Evolutionary conservation across 1,140 invertebrate species (phyloP).

Genomic region (Ptiloglossa arizonensis): DNA sequence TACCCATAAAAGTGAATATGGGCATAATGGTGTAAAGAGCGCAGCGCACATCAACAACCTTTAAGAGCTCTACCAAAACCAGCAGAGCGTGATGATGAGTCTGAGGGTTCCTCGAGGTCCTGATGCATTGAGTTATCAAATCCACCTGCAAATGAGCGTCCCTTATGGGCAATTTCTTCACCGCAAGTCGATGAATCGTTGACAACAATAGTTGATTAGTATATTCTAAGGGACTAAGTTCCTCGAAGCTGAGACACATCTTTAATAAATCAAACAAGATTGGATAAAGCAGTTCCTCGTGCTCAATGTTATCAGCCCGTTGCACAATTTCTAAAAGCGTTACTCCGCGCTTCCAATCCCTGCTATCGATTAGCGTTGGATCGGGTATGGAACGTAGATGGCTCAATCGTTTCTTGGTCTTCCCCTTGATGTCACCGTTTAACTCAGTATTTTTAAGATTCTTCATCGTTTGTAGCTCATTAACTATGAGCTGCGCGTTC

Average conservation of each 20-base stretch:
- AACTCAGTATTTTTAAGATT: not conserved
- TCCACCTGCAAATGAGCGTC: conserved; percentile 89
- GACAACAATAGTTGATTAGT: conserved; percentile 93
- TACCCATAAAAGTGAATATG: conserved; percentile 98
- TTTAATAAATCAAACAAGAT: conserved; percentile 91
- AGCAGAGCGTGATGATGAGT: conserved; percentile 95
- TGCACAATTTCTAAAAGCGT: conserved; percentile 93
- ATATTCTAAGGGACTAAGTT: conserved; percentile 93
- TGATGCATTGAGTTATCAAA: conserved; percentile 92
- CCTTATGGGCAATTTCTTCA: conserved; percentile 80
- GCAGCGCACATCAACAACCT: conserved; percentile 87
- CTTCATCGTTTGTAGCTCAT: conserved; percentile 84
- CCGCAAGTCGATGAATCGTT: conserved; percentile 86
- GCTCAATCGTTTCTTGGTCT: conserved; percentile 72
- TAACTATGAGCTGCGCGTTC: conserved; percentile 84
- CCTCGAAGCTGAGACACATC: conserved; percentile 90
- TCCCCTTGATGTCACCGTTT: conserved; percentile 7
- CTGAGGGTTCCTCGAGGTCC: conserved; percentile 94
- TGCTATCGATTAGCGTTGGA: conserved; percentile 83
- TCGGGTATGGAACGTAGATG: conserved; percentile 53
- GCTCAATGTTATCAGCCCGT: conserved; percentile 88
- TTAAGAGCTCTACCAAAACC: conserved; percentile 83
- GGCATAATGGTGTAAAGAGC: conserved; percentile 96
- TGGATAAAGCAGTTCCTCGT: conserved; percentile 86
- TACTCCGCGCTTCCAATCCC: conserved; percentile 90